Percentiles rank a stretch among this genome's conserved stretches.
phyloP scores from a whole-genome alignment of 2,797 vertebrate genomes.

The Neosilurus hyrtlii region DNA sequence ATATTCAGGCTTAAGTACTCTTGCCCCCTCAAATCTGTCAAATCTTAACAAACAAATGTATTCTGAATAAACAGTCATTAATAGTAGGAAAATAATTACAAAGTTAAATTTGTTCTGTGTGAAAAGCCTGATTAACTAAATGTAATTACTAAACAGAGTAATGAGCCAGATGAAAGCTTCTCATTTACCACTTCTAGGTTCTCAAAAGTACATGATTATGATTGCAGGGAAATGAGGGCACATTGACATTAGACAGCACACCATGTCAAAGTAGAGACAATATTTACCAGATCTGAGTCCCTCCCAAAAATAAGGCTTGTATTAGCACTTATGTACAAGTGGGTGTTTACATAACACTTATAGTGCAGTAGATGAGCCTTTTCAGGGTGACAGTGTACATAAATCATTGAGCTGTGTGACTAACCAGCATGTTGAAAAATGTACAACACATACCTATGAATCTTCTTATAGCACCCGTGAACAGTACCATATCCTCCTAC shows the following conservation, averaged over 20 bases:
- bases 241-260: neutral
- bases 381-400: neutral
- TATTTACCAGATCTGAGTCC: neutral
- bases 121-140: conserved; percentile 35
- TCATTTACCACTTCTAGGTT: conserved; percentile 30
- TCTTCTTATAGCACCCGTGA: neutral
- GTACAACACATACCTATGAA: neutral
- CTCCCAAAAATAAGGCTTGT: neutral
- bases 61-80: neutral
- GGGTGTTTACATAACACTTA: neutral
- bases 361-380: neutral
- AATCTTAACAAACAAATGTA: neutral
- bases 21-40: neutral
- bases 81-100: neutral
- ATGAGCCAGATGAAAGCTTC: conserved; percentile 30
- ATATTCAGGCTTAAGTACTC: too few relatives aligned
- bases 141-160: conserved; percentile 27
- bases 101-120: conserved; percentile 19
- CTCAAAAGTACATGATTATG: conserved; percentile 26
- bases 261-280: neutral
- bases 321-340: conserved; percentile 5
- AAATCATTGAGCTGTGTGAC: conserved; percentile 3
- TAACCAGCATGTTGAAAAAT: neutral
- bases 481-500: neutral
- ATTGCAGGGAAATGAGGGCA: conserved; percentile 15